phyloP scores from a whole-genome alignment of 2,888 invertebrate species.

The Volucella inflata region DNA sequence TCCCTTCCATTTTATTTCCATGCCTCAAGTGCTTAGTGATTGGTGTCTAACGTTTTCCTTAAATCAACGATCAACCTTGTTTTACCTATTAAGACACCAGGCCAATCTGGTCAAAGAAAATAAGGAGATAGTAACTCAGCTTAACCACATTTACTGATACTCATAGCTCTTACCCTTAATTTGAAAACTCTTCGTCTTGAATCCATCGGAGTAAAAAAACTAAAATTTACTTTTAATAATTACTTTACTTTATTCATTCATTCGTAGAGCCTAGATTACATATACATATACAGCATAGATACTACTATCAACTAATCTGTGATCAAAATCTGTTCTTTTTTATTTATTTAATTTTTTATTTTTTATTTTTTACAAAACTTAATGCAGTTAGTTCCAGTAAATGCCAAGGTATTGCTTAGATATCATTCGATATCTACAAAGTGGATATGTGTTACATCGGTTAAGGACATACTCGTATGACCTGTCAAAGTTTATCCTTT shows the following conservation, averaged over 20 bases:
- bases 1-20: too few relatives aligned
- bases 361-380: slow-evolving; percentile 68
- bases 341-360: slow-evolving; percentile 24
- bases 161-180: too few relatives aligned
- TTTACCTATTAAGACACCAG: too few relatives aligned
- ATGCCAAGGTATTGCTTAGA: slow-evolving; percentile 71
- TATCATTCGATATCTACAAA: slow-evolving; percentile 58
- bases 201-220: too few relatives aligned
- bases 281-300: slow-evolving; percentile 69
- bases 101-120: too few relatives aligned
- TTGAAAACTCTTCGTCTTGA: too few relatives aligned
- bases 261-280: slow-evolving; percentile 65
- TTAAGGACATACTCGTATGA: slow-evolving; percentile 9
- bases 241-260: background rate
- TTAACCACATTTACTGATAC: too few relatives aligned
- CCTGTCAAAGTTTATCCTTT: slow-evolving; percentile 48
- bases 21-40: too few relatives aligned
- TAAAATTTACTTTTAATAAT: slow-evolving; percentile 1
- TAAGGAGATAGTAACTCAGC: too few relatives aligned
- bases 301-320: slow-evolving; percentile 62
- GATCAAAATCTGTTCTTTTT: background rate
- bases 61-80: too few relatives aligned
- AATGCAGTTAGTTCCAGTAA: slow-evolving; percentile 64
- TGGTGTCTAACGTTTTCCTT: too few relatives aligned
- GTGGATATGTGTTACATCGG: slow-evolving; percentile 65